Conservation (phyloP, 1,140 invertebrate species). For the Magallana angulata region DNA sequence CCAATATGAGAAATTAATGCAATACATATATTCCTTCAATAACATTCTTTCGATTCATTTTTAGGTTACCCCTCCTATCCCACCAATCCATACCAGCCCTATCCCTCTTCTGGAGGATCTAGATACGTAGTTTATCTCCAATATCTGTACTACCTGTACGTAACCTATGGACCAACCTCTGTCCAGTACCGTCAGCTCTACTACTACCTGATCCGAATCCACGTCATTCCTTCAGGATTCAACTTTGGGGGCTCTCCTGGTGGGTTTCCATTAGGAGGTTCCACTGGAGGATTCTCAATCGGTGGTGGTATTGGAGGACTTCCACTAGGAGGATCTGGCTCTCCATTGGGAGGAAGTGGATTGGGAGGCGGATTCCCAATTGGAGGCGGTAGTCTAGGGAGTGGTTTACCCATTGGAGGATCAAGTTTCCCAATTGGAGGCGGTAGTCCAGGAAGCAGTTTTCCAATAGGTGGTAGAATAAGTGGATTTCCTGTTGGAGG, state of each 20-base stretch:
- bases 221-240: slow-evolving; percentile 5
- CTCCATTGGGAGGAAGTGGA: not conserved
- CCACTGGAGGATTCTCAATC: not conserved
- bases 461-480: not conserved
- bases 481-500: not conserved
- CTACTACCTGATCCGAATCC: not conserved
- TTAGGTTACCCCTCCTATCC: not conserved
- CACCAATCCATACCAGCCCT: not conserved
- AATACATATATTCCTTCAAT: too few relatives aligned
- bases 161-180: not conserved
- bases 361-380: not conserved
- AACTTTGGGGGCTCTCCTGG: not conserved
- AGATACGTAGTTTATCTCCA: not conserved
- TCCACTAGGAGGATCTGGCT: slow-evolving; percentile 13
- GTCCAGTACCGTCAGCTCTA: not conserved
- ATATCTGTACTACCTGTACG: slow-evolving; percentile 5
- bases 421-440: not conserved
- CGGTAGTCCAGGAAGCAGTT: not conserved
- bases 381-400: not conserved
- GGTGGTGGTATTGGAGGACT: not conserved
- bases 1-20: too few relatives aligned
- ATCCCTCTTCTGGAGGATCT: not conserved
- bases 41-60: not conserved
- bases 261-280: not conserved
- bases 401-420: not conserved